These are phyloP conservation scores for Coracopsis vasa DNA, from an alignment of 2,113 vertebrate species.

Conservation along the genomic window DNA sequence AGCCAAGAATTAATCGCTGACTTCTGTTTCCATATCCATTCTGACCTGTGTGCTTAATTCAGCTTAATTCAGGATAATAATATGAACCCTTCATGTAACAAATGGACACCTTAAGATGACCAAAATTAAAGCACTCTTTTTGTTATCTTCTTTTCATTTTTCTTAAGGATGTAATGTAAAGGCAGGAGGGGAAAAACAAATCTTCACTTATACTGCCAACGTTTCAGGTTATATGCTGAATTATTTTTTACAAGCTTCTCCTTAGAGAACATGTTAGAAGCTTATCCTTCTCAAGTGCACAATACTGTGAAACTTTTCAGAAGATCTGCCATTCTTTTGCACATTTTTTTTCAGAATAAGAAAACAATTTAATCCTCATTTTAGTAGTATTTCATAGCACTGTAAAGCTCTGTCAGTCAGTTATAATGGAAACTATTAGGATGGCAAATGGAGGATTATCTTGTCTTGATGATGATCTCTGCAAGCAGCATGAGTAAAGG, in stretches of 20 bases:
- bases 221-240: not conserved
- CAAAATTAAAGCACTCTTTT: not conserved
- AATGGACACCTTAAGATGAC: not conserved
- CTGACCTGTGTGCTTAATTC: not conserved
- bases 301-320: not conserved
- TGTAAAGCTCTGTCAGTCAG: not conserved
- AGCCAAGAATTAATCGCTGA: not conserved
- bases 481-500: not conserved
- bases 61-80: not conserved
- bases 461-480: not conserved
- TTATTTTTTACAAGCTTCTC: not conserved
- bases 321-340: not conserved
- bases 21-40: not conserved
- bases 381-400: not conserved
- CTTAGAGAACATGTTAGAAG: not conserved
- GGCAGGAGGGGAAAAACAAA: not conserved
- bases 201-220: not conserved
- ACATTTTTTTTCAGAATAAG: not conserved
- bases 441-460: slow-evolving; percentile 36
- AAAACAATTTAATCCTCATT: not conserved
- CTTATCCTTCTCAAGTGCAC: not conserved
- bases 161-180: not conserved
- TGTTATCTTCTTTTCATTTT: not conserved
- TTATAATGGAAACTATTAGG: slow-evolving; percentile 14
- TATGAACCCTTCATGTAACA: not conserved